phyloP scores from a whole-genome alignment of 2,113 vertebrate genomes.

The Sylvia atricapilla region DNA sequence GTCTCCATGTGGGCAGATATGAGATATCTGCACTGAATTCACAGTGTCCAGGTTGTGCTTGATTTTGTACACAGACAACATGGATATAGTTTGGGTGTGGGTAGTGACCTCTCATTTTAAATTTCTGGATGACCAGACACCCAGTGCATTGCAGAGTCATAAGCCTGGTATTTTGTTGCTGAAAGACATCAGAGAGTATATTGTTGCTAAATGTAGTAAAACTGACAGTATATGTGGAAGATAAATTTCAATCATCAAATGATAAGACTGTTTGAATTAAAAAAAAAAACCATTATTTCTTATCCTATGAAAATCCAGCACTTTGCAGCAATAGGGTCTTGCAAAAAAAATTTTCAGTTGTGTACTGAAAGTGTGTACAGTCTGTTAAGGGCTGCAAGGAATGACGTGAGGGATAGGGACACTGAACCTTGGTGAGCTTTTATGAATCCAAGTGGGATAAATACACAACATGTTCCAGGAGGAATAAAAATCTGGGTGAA shows the following conservation, averaged over 20 bases:
- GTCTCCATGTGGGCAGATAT: background rate
- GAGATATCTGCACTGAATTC: background rate
- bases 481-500: background rate
- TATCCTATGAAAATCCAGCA: background rate
- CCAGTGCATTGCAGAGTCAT: background rate
- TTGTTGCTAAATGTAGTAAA: background rate
- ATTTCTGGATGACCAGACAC: background rate
- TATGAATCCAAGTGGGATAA: background rate
- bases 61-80: background rate
- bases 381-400: background rate
- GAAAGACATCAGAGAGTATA: background rate
- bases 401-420: background rate
- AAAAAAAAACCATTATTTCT: background rate
- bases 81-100: background rate
- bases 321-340: background rate
- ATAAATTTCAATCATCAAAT: background rate
- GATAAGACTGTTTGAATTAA: background rate
- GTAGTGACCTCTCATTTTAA: background rate
- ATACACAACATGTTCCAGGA: background rate
- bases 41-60: background rate
- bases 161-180: background rate
- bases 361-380: background rate
- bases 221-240: background rate
- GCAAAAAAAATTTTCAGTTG: background rate
- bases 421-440: background rate